These are phyloP conservation scores for Porites lutea DNA, from an alignment of 64 coral and sea anemone species.

Conservation along the genomic window DNA sequence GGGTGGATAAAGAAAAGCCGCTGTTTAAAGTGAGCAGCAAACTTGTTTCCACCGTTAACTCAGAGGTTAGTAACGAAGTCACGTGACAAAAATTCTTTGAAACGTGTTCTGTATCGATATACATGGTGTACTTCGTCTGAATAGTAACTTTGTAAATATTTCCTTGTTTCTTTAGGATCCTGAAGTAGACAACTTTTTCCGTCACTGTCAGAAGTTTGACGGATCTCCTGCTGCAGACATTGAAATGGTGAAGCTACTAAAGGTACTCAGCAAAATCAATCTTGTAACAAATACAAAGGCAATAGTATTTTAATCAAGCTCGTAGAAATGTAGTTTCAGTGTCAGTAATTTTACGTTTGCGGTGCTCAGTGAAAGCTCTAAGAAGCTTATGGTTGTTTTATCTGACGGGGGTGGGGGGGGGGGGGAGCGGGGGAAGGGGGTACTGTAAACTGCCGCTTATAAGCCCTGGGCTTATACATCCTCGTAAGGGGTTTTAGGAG, in stretches of 20 bases:
- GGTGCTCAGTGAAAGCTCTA: too few species aligned
- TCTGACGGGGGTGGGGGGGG: too few species aligned
- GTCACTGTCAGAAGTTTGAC: slow-evolving; percentile 87
- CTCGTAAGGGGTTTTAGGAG: too few species aligned
- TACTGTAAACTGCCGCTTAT: too few species aligned
- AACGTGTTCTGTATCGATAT: not conserved
- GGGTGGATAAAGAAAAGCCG: slow-evolving; percentile 92
- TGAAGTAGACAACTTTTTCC: slow-evolving; percentile 92
- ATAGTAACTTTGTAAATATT: not conserved
- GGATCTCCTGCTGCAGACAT: slow-evolving; percentile 76
- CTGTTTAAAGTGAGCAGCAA: slow-evolving; percentile 83
- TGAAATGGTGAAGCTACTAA: slow-evolving; percentile 88
- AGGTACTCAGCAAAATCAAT: slow-evolving; percentile 40
- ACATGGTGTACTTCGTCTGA: not conserved
- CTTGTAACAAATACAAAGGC: too few species aligned
- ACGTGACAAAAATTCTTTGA: not conserved
- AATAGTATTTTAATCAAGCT: too few species aligned
- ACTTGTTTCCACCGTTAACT: slow-evolving; percentile 90
- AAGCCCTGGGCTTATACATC: too few species aligned
- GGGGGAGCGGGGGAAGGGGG: too few species aligned
- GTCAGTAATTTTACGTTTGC: too few species aligned
- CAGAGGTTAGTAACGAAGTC: slow-evolving; percentile 55
- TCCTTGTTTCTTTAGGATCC: slow-evolving; percentile 59
- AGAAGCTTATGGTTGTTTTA: too few species aligned
- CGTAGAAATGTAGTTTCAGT: too few species aligned